These are phyloP conservation scores for Mythimna impura DNA, from an alignment of 2,888 invertebrate genomes.

Conservation along the genomic window DNA sequence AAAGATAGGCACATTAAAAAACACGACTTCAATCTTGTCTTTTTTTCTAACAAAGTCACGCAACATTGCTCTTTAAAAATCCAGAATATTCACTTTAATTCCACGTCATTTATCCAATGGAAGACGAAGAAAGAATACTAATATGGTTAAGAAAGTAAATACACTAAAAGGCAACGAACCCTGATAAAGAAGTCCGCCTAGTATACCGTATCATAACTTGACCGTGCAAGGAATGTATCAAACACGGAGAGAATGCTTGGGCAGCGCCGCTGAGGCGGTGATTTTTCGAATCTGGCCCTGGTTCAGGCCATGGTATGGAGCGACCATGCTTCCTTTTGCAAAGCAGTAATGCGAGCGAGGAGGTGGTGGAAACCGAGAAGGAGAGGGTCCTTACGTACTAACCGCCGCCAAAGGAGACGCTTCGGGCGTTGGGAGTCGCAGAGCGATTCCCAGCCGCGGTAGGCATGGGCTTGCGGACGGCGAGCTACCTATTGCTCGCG, in stretches of 20 bases:
- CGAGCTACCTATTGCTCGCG: too few species aligned
- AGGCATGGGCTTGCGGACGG: too few species aligned
- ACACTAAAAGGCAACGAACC: constrained; percentile 67
- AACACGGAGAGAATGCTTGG: not conserved
- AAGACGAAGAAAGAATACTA: constrained; percentile 70
- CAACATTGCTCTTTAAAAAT: constrained; percentile 62
- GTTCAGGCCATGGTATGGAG: too few species aligned
- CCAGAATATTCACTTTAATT: constrained; percentile 68
- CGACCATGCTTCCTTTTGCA: too few species aligned
- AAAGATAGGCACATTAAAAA: constrained; percentile 33
- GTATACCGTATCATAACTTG: not conserved
- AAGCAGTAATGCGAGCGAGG: too few species aligned
- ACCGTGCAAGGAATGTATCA: not conserved
- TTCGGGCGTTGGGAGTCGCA: too few species aligned
- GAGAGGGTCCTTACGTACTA: too few species aligned
- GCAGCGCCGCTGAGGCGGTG: too few species aligned
- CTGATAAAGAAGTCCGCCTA: constrained; percentile 35
- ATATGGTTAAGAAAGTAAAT: constrained; percentile 59
- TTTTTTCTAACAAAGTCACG: constrained; percentile 20
- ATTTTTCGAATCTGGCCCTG: too few species aligned
- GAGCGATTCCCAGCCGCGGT: too few species aligned
- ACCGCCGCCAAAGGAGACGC: too few species aligned
- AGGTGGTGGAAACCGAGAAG: too few species aligned
- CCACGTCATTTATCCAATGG: constrained; percentile 65
- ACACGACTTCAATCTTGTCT: constrained; percentile 2